A percentile compares a stretch with the other conserved stretches of the same genome.
These are phyloP conservation scores for Orchesellides sinensis DNA, from an alignment of 2,888 invertebrate species.

Conservation along the genomic window DNA sequence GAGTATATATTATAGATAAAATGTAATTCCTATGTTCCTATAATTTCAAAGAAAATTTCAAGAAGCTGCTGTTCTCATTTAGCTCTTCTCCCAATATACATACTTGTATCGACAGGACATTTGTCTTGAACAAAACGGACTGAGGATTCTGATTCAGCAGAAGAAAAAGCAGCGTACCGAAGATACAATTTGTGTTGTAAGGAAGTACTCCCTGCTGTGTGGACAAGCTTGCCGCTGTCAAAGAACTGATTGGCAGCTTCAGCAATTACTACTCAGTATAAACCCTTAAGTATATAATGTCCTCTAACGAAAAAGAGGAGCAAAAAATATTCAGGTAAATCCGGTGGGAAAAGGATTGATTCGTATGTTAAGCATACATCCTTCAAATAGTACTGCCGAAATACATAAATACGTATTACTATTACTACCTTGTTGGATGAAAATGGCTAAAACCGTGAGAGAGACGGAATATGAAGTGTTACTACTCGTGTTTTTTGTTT, in stretches of 20 bases:
- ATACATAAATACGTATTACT: background rate
- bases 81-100: no score
- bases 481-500: background rate
- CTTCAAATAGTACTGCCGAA: background rate
- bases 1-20: no score
- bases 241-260: conserved; percentile 74
- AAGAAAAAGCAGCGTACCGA: conserved; percentile 18
- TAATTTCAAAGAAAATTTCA: no score
- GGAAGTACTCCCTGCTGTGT: conserved; percentile 68
- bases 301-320: conserved; percentile 12
- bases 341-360: conserved; percentile 50
- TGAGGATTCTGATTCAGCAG: conserved; percentile 22
- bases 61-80: no score
- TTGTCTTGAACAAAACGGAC: conserved; percentile 2
- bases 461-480: conserved; percentile 15
- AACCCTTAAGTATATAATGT: conserved; percentile 55
- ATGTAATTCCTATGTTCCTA: no score
- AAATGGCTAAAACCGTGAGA: conserved; percentile 1
- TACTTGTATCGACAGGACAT: background rate
- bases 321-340: conserved; percentile 37
- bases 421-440: background rate
- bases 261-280: conserved; percentile 75
- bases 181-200: conserved; percentile 30
- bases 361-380: background rate
- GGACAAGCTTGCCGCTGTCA: conserved; percentile 73